Evolutionary conservation across 2,113 vertebrate species (phyloP).

Genomic region (Scortum barcoo): DNA sequence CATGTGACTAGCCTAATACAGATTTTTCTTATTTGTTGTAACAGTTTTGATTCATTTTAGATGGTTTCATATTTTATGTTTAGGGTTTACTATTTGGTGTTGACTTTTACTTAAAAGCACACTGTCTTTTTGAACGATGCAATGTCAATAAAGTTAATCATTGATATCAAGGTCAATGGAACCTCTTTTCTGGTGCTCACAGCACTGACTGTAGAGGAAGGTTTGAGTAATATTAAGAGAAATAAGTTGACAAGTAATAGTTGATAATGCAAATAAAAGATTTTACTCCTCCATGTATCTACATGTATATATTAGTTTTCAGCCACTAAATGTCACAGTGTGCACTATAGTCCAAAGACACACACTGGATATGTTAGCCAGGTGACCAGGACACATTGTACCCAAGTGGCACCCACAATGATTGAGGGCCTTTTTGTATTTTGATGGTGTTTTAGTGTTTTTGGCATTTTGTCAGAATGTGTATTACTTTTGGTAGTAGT

Average conservation of each 20-base stretch:
- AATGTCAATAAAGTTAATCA: neutral
- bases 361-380: neutral
- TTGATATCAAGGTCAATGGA: neutral
- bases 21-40: neutral
- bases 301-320: neutral
- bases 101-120: neutral
- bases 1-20: neutral
- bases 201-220: neutral
- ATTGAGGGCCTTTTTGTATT: neutral
- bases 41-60: neutral
- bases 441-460: neutral
- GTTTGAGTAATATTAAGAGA: neutral
- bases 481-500: neutral
- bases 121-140: neutral
- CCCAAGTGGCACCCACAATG: neutral
- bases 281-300: neutral
- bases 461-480: neutral
- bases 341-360: neutral
- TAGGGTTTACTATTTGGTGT: no score
- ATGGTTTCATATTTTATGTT: neutral
- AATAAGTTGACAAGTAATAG: no score
- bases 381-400: neutral
- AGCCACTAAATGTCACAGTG: constrained; percentile 51
- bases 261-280: neutral
- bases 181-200: neutral